Evolutionary conservation across 53 echinoderm and acorn worm genomes (phyloP).

Genomic region (Glandiceps talaboti): DNA sequence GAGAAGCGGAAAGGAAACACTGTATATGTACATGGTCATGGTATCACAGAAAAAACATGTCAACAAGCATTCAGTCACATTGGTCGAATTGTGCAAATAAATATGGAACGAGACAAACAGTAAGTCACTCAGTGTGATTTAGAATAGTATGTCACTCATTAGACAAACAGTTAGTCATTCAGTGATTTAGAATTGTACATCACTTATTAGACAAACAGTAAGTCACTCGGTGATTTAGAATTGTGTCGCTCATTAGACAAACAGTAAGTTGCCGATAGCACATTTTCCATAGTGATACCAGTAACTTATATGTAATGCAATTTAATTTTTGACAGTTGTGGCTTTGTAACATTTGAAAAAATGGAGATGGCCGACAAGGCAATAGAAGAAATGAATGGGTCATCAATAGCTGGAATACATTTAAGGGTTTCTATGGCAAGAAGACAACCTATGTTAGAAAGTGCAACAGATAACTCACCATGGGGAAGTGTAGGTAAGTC

Average conservation of each 20-base stretch:
- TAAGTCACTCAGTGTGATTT: too few relatives aligned
- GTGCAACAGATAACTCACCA: slow-evolving; percentile 43
- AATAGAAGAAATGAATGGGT: slow-evolving; percentile 47
- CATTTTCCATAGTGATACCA: too few relatives aligned
- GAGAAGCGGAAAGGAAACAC: slow-evolving; percentile 62
- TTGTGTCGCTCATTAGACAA: too few relatives aligned
- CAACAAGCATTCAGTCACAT: slow-evolving; percentile 52
- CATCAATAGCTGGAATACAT: slow-evolving; percentile 32
- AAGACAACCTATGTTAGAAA: slow-evolving; percentile 51
- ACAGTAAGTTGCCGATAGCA: too few relatives aligned
- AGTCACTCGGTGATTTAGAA: too few relatives aligned
- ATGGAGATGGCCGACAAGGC: slow-evolving; percentile 56
- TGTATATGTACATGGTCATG: slow-evolving; percentile 38
- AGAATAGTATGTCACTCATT: too few relatives aligned
- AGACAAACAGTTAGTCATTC: too few relatives aligned
- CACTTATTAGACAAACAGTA: too few relatives aligned
- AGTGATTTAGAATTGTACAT: too few relatives aligned
- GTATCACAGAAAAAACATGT: slow-evolving; percentile 51
- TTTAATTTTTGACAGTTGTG: slow-evolving; percentile 32
- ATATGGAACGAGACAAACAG: slow-evolving; percentile 53
- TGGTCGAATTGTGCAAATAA: slow-evolving; percentile 51
- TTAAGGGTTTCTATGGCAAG: slow-evolving; percentile 57
- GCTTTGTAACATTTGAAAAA: slow-evolving; percentile 81
- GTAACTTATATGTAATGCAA: too few relatives aligned
- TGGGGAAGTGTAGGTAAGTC: slow-evolving; percentile 49